Evolutionary conservation across 2,888 invertebrate genomes (phyloP).

Genomic region (Chymomyza fuscimana): DNA sequence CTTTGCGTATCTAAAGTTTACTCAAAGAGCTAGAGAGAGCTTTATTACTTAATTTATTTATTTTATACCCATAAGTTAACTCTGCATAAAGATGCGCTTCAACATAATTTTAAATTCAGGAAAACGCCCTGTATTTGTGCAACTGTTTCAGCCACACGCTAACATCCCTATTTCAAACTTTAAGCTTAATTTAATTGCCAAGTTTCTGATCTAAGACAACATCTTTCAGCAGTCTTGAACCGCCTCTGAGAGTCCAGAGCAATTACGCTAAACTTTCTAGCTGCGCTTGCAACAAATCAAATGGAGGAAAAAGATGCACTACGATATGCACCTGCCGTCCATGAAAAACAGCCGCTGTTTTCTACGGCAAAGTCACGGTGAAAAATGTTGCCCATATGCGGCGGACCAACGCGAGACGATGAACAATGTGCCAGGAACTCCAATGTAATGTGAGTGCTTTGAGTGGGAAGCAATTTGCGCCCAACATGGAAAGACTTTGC

Average conservation of each 20-base stretch:
- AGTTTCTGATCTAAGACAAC: conserved; percentile 18
- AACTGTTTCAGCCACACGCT: neutral
- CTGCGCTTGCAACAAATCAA: conserved; percentile 40
- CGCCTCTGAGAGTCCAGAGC: conserved; percentile 30
- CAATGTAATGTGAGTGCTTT: neutral
- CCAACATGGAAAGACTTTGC: neutral
- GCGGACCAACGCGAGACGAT: neutral
- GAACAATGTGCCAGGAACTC: neutral
- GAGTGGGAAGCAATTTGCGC: neutral
- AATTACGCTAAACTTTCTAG: conserved; percentile 40
- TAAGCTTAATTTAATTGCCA: neutral
- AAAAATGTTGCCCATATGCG: neutral
- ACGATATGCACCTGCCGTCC: conserved; percentile 31
- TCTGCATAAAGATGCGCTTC: no score
- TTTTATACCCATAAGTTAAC: no score
- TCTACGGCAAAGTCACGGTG: conserved; percentile 6
- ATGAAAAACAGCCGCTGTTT: conserved; percentile 35
- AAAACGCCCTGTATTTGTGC: no score
- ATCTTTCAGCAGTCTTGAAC: conserved; percentile 34
- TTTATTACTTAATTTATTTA: no score
- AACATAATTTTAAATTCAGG: no score
- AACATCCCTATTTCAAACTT: neutral
- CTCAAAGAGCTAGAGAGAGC: no score
- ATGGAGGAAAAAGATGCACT: conserved; percentile 35
- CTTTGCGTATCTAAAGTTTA: no score